Conservation (phyloP, 2,888 invertebrate genomes). For the Stomorhina lunata region DNA sequence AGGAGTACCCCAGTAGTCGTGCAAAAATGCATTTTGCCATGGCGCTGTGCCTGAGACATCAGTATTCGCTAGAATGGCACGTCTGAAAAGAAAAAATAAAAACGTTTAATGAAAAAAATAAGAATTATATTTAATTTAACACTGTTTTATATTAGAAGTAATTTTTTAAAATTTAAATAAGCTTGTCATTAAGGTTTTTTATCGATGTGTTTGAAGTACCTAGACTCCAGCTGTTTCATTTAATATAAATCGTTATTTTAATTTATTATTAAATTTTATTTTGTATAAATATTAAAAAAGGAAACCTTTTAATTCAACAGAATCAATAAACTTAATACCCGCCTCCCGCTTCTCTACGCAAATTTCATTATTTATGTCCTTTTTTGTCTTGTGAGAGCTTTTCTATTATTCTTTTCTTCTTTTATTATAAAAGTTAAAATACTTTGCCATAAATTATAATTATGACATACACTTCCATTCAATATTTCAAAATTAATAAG, state of each 20-base stretch:
- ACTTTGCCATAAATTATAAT: conserved; percentile 43
- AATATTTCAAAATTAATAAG: conserved; percentile 58
- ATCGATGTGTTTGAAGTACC: not conserved
- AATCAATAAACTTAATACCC: conserved; percentile 24
- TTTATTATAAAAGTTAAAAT: conserved; percentile 8
- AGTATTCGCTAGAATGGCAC: conserved; percentile 96
- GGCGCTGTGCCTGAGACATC: conserved; percentile 93
- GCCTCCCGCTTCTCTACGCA: not conserved
- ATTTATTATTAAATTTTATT: not conserved
- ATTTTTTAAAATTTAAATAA: no score
- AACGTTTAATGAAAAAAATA: no score
- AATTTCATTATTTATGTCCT: conserved; percentile 24
- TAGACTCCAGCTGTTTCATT: not conserved
- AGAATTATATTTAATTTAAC: no score
- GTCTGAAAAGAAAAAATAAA: conserved; percentile 84
- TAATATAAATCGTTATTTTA: not conserved
- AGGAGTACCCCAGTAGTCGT: conserved; percentile 99
- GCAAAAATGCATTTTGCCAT: conserved; percentile 89
- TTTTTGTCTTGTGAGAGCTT: not conserved
- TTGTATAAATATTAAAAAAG: not conserved
- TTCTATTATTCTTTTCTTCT: not conserved
- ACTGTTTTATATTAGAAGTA: no score
- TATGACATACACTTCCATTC: conserved; percentile 33
- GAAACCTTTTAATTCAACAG: not conserved
- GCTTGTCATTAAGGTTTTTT: no score